These are phyloP conservation scores for Zaprionus nigranus DNA, from an alignment of 1,140 invertebrate species.

Conservation along the genomic window DNA sequence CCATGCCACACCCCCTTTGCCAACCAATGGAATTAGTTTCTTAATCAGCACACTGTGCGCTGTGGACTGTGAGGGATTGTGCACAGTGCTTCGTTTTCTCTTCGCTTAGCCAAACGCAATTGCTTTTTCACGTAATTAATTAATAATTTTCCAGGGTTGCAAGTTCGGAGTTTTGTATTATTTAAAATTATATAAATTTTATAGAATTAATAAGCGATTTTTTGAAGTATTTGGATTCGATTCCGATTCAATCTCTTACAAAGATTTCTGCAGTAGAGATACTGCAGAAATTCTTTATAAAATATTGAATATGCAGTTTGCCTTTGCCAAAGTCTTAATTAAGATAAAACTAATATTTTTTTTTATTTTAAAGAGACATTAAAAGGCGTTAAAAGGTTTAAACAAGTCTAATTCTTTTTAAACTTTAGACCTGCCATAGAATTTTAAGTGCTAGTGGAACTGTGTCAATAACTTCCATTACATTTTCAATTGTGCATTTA, in stretches of 20 bases:
- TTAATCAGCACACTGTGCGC: constrained; percentile 50
- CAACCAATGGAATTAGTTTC: constrained; percentile 47
- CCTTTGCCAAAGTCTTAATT: no score
- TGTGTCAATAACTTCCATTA: no score
- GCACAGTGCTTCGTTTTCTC: not conserved
- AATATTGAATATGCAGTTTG: not conserved
- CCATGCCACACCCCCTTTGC: not conserved
- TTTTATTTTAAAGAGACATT: not conserved
- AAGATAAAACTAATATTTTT: no score
- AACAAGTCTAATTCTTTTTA: no score
- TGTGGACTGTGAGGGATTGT: not conserved
- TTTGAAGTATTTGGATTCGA: not conserved
- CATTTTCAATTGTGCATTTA: no score
- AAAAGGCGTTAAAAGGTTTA: no score
- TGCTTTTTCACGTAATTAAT: constrained; percentile 8
- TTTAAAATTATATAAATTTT: not conserved
- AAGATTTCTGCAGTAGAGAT: no score
- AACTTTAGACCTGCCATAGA: no score
- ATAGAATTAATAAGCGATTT: not conserved
- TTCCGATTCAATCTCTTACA: no score
- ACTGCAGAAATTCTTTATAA: not conserved
- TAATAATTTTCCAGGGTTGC: not conserved
- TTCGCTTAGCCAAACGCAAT: constrained; percentile 4
- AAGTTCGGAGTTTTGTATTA: not conserved
- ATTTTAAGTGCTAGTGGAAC: no score